phyloP scores from a whole-genome alignment of 2,888 invertebrate genomes.

The Euzetes globulus region DNA sequence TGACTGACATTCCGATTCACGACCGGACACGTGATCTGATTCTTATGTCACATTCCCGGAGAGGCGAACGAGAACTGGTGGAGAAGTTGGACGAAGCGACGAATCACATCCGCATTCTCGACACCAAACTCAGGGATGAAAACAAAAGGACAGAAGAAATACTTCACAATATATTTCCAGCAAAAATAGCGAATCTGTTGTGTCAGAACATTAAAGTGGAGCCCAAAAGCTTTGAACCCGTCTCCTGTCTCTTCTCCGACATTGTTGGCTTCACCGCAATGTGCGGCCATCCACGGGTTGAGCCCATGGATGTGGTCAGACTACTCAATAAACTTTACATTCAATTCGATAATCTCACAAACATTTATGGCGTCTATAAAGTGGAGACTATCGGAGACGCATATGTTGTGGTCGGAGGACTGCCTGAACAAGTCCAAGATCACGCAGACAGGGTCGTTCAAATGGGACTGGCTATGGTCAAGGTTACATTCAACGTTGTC shows the following conservation, averaged over 20 bases:
- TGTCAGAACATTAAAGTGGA: slow-evolving; percentile 41
- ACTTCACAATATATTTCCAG: slow-evolving; percentile 43
- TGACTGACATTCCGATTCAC: slow-evolving; percentile 44
- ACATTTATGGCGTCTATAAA: slow-evolving; percentile 40
- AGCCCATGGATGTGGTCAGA: slow-evolving; percentile 44
- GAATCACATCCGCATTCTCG: slow-evolving; percentile 43
- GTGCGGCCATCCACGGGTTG: slow-evolving; percentile 42
- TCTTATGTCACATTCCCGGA: slow-evolving; percentile 42
- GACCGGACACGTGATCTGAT: slow-evolving; percentile 43
- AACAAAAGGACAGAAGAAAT: slow-evolving; percentile 43
- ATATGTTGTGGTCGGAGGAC: slow-evolving; percentile 45
- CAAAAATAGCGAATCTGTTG: slow-evolving; percentile 42
- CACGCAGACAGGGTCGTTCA: slow-evolving; percentile 44
- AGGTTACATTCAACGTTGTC: slow-evolving; percentile 43
- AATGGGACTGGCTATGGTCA: slow-evolving; percentile 45
- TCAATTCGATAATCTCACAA: slow-evolving; percentile 39
- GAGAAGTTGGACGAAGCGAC: slow-evolving; percentile 44
- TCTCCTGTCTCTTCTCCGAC: slow-evolving; percentile 43
- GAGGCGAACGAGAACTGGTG: slow-evolving; percentile 43
- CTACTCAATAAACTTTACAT: slow-evolving; percentile 42
- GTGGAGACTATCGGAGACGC: slow-evolving; percentile 46
- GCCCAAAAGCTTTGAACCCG: slow-evolving; percentile 42
- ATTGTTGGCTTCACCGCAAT: slow-evolving; percentile 44
- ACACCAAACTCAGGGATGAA: slow-evolving; percentile 41
- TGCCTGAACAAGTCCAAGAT: slow-evolving; percentile 43